phyloP scores from a whole-genome alignment of 2,888 invertebrate genomes.

The Elysia crispata region DNA sequence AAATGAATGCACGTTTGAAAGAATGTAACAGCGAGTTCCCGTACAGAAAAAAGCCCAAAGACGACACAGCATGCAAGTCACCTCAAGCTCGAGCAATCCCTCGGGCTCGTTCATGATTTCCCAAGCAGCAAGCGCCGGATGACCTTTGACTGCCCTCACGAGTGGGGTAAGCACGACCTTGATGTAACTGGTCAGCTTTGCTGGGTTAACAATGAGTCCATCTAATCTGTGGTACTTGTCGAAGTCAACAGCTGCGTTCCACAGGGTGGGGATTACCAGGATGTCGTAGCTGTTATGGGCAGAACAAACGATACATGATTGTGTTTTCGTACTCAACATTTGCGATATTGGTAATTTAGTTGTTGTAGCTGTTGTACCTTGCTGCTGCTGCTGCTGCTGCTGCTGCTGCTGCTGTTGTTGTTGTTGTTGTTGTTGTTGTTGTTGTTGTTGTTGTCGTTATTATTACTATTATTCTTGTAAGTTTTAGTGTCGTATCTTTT shows the following conservation, averaged over 20 bases:
- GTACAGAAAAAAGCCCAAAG: too few relatives aligned
- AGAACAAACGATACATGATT: background rate
- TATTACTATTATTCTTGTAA: too few relatives aligned
- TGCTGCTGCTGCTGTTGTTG: slow-evolving; percentile 3
- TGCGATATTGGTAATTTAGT: too few relatives aligned
- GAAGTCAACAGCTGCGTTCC: slow-evolving; percentile 67
- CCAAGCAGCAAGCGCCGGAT: slow-evolving; percentile 68
- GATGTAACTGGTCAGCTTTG: slow-evolving; percentile 67
- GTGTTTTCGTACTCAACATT: background rate
- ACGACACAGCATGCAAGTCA: background rate
- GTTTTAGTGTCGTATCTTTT: too few relatives aligned
- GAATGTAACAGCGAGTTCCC: too few relatives aligned
- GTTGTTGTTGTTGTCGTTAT: background rate
- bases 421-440: background rate
- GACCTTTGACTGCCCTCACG: slow-evolving; percentile 61
- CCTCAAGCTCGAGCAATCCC: slow-evolving; percentile 58
- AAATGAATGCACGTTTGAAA: too few relatives aligned
- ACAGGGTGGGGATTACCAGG: slow-evolving; percentile 65
- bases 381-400: slow-evolving; percentile 9
- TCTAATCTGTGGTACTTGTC: slow-evolving; percentile 37
- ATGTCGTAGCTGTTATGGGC: slow-evolving; percentile 50
- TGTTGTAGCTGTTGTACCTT: background rate
- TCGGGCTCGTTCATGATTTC: slow-evolving; percentile 72
- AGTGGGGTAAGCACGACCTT: slow-evolving; percentile 65
- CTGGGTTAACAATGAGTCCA: slow-evolving; percentile 57